A percentile compares a stretch with the other conserved stretches of the same genome.
phyloP scores from a whole-genome alignment of 2,113 vertebrate species.

The Gadus chalcogrammus region DNA sequence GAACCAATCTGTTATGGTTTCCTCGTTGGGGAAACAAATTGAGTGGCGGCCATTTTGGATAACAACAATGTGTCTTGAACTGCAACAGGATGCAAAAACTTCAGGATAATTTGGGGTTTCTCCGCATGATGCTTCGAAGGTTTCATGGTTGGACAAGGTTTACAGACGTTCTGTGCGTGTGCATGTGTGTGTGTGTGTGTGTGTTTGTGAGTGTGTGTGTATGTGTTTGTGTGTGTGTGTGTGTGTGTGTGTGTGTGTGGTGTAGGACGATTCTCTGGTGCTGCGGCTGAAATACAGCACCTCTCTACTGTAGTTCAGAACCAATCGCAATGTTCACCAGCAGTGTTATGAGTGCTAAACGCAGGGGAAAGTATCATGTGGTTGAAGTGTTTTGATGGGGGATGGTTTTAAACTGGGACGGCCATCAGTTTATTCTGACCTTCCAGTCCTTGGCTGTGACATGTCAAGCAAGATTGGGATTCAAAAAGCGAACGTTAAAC shows the following conservation, averaged over 20 bases:
- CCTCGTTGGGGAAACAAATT: conserved; percentile 16
- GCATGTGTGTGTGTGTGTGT: no score
- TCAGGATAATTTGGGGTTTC: no score
- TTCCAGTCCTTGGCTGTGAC: no score
- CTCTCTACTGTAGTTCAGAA: background rate
- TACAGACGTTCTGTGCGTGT: no score
- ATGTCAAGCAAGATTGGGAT: background rate
- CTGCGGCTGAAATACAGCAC: no score
- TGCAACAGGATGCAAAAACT: conserved; percentile 23
- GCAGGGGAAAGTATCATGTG: background rate
- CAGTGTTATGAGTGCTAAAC: conserved; percentile 52
- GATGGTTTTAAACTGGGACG: conserved; percentile 24
- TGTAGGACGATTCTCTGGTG: no score
- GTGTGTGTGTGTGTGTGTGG: no score
- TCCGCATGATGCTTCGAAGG: no score
- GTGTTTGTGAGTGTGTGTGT: no score
- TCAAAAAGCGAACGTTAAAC: no score
- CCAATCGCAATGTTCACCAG: conserved; percentile 57
- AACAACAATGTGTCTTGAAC: conserved; percentile 26
- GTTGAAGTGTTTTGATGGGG: background rate
- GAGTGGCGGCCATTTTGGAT: conserved; percentile 48
- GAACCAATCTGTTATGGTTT: conserved; percentile 34
- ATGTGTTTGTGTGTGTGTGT: no score
- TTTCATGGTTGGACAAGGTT: no score
- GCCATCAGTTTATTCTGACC: conserved; percentile 45